A percentile compares a stretch with the other conserved stretches of the same genome.
phyloP scores from a whole-genome alignment of 35 echinoderm and acorn worm species.

The Patiria miniata region DNA sequence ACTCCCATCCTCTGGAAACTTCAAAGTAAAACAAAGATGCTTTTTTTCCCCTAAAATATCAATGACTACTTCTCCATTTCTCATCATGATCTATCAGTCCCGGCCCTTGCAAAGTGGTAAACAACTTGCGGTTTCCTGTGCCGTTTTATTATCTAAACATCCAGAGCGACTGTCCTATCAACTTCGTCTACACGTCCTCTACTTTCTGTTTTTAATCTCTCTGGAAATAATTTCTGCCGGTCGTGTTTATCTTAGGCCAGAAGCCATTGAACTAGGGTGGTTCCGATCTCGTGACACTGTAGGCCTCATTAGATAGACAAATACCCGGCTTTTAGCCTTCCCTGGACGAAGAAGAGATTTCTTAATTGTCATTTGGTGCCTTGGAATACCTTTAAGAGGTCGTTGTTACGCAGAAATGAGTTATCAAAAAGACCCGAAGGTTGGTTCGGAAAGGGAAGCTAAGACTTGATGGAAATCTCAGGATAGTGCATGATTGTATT shows the following conservation, averaged over 20 bases:
- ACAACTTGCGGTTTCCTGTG: slow-evolving; percentile 21
- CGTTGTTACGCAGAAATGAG: too few relatives aligned
- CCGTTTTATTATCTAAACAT: slow-evolving; percentile 17
- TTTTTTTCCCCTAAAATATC: neutral
- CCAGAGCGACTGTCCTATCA: neutral
- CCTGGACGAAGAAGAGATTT: neutral
- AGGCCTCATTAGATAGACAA: neutral
- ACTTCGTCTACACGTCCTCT: neutral
- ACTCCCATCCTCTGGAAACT: too few relatives aligned
- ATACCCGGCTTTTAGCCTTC: neutral
- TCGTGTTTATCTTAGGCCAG: slow-evolving; percentile 20
- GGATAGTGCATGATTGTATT: too few relatives aligned
- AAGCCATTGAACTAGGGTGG: slow-evolving; percentile 20
- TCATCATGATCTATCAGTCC: too few relatives aligned
- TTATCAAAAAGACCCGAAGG: too few relatives aligned
- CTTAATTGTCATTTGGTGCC: neutral
- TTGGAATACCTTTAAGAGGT: too few relatives aligned
- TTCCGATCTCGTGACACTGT: slow-evolving; percentile 13
- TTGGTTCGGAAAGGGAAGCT: too few relatives aligned
- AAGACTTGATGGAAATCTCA: too few relatives aligned
- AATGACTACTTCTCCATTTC: neutral
- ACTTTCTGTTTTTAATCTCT: neutral
- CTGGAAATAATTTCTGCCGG: neutral
- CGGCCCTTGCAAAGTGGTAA: neutral
- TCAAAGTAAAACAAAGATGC: too few relatives aligned